Conservation (phyloP, 2,888 invertebrate species). For the Trachelus stipa region DNA sequence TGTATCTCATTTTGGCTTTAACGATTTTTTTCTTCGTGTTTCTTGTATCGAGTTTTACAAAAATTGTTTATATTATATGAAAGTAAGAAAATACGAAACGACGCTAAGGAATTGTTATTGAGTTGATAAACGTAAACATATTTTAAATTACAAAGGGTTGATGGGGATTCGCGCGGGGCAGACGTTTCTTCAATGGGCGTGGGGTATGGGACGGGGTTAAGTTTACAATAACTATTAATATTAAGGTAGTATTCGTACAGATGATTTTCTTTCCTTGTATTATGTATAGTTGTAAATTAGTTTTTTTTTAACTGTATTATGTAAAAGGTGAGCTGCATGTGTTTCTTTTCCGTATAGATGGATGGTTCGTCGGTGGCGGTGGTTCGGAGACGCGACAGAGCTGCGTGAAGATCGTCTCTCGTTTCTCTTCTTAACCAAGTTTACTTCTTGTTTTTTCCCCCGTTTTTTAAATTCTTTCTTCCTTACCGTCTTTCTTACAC, state of each 20-base stretch:
- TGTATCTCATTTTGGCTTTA: conserved; percentile 43
- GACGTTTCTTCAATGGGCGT: conserved; percentile 25
- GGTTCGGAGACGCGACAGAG: conserved; percentile 26
- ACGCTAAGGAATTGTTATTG: conserved; percentile 60
- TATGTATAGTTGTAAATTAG: conserved; percentile 62
- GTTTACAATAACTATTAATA: conserved; percentile 64
- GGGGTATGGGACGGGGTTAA: conserved; percentile 47
- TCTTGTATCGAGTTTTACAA: conserved; percentile 46
- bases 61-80: conserved; percentile 60
- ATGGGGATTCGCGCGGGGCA: conserved; percentile 19
- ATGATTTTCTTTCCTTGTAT: conserved; percentile 57
- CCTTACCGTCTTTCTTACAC: neutral
- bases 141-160: conserved; percentile 51
- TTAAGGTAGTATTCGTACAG: conserved; percentile 64
- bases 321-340: conserved; percentile 61
- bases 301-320: conserved; percentile 57
- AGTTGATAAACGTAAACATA: conserved; percentile 58
- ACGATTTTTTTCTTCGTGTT: conserved; percentile 14
- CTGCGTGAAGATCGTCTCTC: conserved; percentile 28
- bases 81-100: conserved; percentile 67
- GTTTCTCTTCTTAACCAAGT: conserved; percentile 30
- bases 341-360: conserved; percentile 43
- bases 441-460: neutral
- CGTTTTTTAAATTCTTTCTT: neutral
- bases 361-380: conserved; percentile 32